phyloP scores from a whole-genome alignment of 1,140 invertebrate species.

The Drosophila yakuba region DNA sequence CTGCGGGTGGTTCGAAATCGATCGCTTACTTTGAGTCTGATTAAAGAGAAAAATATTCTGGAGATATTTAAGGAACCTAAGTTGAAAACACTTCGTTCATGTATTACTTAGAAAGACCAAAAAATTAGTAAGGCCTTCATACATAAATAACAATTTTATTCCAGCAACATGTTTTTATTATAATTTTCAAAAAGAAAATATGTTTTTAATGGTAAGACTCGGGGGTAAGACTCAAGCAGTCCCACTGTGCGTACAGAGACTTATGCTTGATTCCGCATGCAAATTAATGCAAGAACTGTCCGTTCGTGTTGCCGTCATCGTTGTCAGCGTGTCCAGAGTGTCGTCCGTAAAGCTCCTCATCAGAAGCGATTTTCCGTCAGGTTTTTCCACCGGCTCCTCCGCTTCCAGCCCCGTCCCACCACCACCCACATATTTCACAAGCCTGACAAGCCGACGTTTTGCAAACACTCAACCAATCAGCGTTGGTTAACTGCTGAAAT shows the following conservation, averaged over 20 bases:
- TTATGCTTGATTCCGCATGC: conserved; percentile 71
- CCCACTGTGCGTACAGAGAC: conserved; percentile 44
- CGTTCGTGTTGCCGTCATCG: conserved; percentile 70
- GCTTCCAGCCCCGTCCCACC: background rate
- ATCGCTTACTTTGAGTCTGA: background rate
- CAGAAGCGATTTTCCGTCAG: conserved; percentile 44
- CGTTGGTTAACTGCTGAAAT: conserved; percentile 80
- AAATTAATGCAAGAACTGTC: conserved; percentile 79
- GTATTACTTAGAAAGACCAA: too few species aligned
- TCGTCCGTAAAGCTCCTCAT: conserved; percentile 39
- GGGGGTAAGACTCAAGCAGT: background rate
- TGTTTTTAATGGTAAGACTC: too few species aligned
- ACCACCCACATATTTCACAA: conserved; percentile 8
- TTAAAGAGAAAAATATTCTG: too few species aligned
- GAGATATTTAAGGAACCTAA: too few species aligned
- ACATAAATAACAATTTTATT: too few species aligned
- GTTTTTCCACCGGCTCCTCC: conserved; percentile 24
- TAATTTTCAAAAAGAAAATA: background rate
- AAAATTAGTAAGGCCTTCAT: too few species aligned
- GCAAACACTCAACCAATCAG: conserved; percentile 81
- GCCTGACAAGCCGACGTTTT: conserved; percentile 52
- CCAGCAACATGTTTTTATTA: background rate
- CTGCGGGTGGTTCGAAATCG: conserved; percentile 22
- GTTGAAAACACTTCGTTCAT: too few species aligned
- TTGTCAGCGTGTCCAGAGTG: conserved; percentile 56